Conservation (phyloP, 2,888 invertebrate genomes). For the Flexamia atlantica region DNA sequence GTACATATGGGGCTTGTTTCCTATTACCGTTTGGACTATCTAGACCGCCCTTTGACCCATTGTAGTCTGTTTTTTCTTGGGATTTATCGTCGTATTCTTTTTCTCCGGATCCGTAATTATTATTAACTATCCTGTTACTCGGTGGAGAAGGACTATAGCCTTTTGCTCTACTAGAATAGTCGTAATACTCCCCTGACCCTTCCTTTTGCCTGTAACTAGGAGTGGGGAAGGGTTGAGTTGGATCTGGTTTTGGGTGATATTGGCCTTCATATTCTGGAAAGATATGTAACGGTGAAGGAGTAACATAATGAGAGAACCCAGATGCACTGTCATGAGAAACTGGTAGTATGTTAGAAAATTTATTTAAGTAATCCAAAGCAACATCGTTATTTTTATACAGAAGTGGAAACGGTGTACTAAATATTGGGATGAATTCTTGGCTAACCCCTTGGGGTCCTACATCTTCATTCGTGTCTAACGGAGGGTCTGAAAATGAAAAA, state of each 20-base stretch:
- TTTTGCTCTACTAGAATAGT: not conserved
- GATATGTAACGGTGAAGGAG: conserved; percentile 20
- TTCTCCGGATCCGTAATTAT: not conserved
- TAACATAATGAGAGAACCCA: not conserved
- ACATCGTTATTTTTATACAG: conserved; percentile 18
- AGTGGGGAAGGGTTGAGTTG: not conserved
- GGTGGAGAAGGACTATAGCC: not conserved
- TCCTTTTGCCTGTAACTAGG: not conserved
- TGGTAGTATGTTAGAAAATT: not conserved
- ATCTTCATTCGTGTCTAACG: not conserved
- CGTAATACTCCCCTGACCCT: not conserved
- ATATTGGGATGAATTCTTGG: conserved; percentile 30
- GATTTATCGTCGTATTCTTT: not conserved
- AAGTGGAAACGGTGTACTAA: conserved; percentile 24
- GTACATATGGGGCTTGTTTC: conserved; percentile 20
- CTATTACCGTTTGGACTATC: not conserved
- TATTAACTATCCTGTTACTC: not conserved
- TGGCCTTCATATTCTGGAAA: not conserved
- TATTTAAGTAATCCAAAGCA: not conserved
- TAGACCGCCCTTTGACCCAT: not conserved
- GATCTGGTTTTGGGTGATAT: not conserved
- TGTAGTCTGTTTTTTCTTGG: not conserved
- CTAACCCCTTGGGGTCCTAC: not conserved
- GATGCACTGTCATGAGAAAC: not conserved
- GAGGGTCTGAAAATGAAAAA: conserved; percentile 17